Percentiles rank a stretch among this genome's conserved stretches.
Conservation (phyloP, 2,797 vertebrate genomes). For the Sebastes taczanowskii region DNA sequence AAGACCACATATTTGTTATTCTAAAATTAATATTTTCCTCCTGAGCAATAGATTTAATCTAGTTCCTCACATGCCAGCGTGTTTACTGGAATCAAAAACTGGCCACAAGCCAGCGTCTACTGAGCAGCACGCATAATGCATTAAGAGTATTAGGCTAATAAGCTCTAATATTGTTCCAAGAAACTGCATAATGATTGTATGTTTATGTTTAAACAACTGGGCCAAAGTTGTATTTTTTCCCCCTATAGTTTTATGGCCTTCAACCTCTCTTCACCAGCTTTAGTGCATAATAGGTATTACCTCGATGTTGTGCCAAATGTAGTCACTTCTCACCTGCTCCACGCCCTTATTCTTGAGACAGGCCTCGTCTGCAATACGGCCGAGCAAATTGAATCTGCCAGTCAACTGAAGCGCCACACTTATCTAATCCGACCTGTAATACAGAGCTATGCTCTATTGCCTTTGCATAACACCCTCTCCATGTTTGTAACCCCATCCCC, state of each 20-base stretch:
- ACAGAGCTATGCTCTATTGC: constrained; percentile 67
- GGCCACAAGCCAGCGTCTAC: constrained; percentile 6
- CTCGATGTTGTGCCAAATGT: constrained; percentile 41
- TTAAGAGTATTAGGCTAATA: constrained; percentile 28
- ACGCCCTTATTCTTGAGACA: constrained; percentile 56
- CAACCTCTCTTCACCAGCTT: constrained; percentile 17
- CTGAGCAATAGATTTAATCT: constrained; percentile 19
- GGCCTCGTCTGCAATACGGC: constrained; percentile 56
- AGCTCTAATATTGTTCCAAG: constrained; percentile 26
- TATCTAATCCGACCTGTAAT: constrained; percentile 76
- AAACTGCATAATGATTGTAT: constrained; percentile 5
- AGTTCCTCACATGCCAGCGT: constrained; percentile 19
- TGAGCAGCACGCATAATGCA: constrained; percentile 12
- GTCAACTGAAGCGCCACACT: constrained; percentile 75
- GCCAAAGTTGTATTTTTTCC: constrained; percentile 4
- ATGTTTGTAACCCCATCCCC: constrained; percentile 54
- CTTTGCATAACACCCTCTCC: constrained; percentile 72
- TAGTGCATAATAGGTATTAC: constrained; percentile 45
- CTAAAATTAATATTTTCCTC: constrained; percentile 21
- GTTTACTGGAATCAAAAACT: constrained; percentile 19
- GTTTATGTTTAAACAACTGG: constrained; percentile 5
- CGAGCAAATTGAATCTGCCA: constrained; percentile 79
- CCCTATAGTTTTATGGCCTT: constrained; percentile 6
- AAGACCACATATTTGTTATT: constrained; percentile 29
- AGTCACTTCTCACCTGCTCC: constrained; percentile 57